phyloP scores from a whole-genome alignment of 2,113 vertebrate species.

The Pomatorhinus ruficollis region DNA sequence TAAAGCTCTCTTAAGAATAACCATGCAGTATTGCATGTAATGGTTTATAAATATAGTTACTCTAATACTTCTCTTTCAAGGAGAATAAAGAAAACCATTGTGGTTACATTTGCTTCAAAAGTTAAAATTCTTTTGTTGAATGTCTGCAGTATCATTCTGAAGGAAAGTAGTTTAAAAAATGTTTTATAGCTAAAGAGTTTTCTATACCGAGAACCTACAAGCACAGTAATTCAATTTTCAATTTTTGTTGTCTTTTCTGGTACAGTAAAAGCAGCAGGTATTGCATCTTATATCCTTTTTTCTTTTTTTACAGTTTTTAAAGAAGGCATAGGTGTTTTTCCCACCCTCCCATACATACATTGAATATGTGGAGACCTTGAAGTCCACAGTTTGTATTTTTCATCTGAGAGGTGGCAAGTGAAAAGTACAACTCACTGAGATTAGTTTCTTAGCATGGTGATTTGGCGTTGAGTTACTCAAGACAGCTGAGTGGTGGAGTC shows the following conservation, averaged over 20 bases:
- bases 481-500: not conserved
- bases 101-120: not conserved
- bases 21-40: not conserved
- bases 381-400: not conserved
- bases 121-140: not conserved
- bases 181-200: not conserved
- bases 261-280: not conserved
- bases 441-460: not conserved
- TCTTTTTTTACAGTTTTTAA: not conserved
- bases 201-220: not conserved
- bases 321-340: not conserved
- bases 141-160: not conserved
- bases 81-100: not conserved
- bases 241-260: not conserved
- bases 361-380: not conserved
- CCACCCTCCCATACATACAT: not conserved
- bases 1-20: not conserved
- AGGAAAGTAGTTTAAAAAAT: not conserved
- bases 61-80: not conserved
- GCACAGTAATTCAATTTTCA: not conserved
- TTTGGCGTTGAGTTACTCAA: not conserved
- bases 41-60: constrained; percentile 4
- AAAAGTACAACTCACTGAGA: not conserved
- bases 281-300: not conserved
- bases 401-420: not conserved